A percentile compares a stretch with the other conserved stretches of the same genome.
These are phyloP conservation scores for Parotocinclus haroldoi DNA, from an alignment of 2,797 vertebrate species.

Conservation along the genomic window DNA sequence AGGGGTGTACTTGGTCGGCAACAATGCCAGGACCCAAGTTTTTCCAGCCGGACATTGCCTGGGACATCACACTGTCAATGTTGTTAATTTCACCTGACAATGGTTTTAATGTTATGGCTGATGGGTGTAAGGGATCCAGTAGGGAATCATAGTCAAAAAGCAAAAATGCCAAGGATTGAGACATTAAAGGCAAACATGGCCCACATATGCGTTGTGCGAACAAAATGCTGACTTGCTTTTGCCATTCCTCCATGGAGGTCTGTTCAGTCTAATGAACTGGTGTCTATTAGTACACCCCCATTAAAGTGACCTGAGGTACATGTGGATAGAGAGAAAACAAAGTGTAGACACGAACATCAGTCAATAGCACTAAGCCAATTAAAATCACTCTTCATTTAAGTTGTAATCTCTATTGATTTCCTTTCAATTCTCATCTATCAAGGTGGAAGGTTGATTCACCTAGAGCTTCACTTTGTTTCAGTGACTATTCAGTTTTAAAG, in stretches of 20 bases:
- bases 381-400: constrained; percentile 74
- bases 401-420: constrained; percentile 73
- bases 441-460: constrained; percentile 46
- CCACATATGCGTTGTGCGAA: background rate
- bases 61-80: too few relatives aligned
- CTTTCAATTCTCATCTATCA: constrained; percentile 69
- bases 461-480: constrained; percentile 25
- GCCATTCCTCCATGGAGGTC: constrained; percentile 51
- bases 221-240: constrained; percentile 44
- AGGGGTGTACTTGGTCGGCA: too few relatives aligned
- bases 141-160: background rate
- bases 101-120: too few relatives aligned
- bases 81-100: too few relatives aligned
- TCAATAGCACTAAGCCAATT: constrained; percentile 73
- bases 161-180: background rate
- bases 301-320: constrained; percentile 34
- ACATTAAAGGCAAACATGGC: constrained; percentile 11
- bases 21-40: too few relatives aligned
- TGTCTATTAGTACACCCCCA: constrained; percentile 52
- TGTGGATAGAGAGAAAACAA: constrained; percentile 49
- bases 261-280: constrained; percentile 51
- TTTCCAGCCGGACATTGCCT: too few relatives aligned
- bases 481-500: constrained; percentile 42
- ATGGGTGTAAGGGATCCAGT: too few relatives aligned
- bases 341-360: constrained; percentile 50